phyloP scores from a whole-genome alignment of 2,113 vertebrate genomes.

The Trogon melanurus region DNA sequence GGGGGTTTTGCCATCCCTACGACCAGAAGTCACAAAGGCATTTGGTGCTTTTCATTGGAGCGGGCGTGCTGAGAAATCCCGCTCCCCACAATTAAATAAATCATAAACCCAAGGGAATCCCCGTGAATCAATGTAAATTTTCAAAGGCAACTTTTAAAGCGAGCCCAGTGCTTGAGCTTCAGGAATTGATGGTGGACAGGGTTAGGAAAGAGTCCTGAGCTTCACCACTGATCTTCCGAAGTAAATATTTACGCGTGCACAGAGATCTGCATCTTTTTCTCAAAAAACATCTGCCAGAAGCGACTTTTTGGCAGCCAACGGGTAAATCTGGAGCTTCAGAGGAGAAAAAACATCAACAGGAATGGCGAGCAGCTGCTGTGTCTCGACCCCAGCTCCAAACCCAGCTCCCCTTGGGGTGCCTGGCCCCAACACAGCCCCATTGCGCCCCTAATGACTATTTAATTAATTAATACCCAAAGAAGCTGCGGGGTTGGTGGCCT shows the following conservation, averaged over 20 bases:
- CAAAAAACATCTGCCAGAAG: background rate
- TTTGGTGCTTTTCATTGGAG: background rate
- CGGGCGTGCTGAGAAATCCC: fast-evolving
- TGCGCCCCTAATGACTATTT: background rate
- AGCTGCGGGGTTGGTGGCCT: background rate
- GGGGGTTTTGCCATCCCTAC: fast-evolving
- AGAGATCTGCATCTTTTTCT: background rate
- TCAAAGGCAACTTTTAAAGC: background rate
- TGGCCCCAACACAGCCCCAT: background rate
- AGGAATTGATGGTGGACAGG: background rate
- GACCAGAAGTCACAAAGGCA: fast-evolving
- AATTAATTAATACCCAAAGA: background rate
- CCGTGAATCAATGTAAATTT: background rate
- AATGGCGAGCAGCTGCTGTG: fast-evolving
- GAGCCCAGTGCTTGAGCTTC: fast-evolving
- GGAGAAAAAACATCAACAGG: background rate
- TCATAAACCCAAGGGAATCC: background rate
- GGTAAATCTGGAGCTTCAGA: background rate
- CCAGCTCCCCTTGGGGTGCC: background rate
- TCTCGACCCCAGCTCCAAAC: background rate
- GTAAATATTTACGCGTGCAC: background rate
- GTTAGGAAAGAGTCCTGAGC: too few relatives aligned
- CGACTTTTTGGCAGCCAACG: background rate
- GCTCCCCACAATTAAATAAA: fast-evolving
- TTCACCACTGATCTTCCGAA: background rate